These are phyloP conservation scores for Drosophila simulans DNA, from an alignment of 1,140 invertebrate genomes.

Conservation along the genomic window DNA sequence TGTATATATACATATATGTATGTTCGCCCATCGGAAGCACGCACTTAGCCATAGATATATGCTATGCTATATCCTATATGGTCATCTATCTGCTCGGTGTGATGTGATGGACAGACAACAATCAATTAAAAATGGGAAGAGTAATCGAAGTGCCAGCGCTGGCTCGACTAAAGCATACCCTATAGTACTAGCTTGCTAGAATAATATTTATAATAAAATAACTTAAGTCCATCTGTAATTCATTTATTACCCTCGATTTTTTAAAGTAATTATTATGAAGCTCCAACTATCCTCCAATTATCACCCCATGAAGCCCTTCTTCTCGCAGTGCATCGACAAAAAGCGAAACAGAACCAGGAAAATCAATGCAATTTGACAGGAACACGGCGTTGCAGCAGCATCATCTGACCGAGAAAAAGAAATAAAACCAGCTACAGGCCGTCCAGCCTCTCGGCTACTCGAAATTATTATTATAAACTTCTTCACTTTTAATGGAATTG, in stretches of 20 bases:
- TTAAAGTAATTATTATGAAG: not conserved
- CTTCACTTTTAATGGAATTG: slow-evolving; percentile 82
- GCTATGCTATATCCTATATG: slow-evolving; percentile 41
- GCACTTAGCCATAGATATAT: slow-evolving; percentile 1
- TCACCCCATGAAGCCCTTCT: no score
- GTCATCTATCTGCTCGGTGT: slow-evolving; percentile 56
- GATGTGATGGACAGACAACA: slow-evolving; percentile 81
- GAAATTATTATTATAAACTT: slow-evolving; percentile 78
- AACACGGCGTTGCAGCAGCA: slow-evolving; percentile 44
- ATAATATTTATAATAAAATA: not conserved
- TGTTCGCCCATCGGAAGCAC: not conserved
- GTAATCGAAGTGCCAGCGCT: not conserved
- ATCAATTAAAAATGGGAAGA: slow-evolving; percentile 62
- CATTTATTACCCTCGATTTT: not conserved
- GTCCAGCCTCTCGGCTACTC: slow-evolving; percentile 51
- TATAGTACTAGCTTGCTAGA: not conserved
- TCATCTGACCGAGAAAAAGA: slow-evolving; percentile 29
- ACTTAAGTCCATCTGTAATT: not conserved
- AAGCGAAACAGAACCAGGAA: slow-evolving; percentile 18
- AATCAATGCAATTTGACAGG: slow-evolving; percentile 65
- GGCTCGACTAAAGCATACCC: not conserved
- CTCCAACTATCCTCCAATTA: no score
- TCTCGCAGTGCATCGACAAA: slow-evolving; percentile 4
- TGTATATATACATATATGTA: slow-evolving; percentile 4
- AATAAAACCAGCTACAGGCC: slow-evolving; percentile 22